Conservation (phyloP, 53 echinoderm and acorn worm species). For the Actinopyga echinites region DNA sequence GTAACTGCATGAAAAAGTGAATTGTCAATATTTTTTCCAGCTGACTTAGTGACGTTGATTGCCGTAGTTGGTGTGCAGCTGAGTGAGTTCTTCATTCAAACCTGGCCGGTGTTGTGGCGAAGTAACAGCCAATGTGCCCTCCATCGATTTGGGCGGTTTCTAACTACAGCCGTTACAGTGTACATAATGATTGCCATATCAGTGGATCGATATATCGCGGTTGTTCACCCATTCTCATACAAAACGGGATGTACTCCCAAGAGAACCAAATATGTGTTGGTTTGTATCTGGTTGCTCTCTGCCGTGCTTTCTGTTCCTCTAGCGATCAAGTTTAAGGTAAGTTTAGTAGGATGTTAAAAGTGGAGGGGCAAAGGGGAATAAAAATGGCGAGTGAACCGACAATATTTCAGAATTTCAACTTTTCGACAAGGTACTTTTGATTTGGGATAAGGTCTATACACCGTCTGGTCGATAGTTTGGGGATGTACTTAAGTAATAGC, state of each 20-base stretch:
- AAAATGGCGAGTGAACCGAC: too few species aligned
- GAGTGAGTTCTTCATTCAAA: not conserved
- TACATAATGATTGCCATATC: not conserved
- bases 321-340: slow-evolving; percentile 77
- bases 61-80: not conserved
- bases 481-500: too few species aligned
- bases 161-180: not conserved
- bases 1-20: too few species aligned
- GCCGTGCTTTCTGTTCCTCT: slow-evolving; percentile 55
- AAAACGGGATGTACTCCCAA: slow-evolving; percentile 47
- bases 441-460: too few species aligned
- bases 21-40: not conserved
- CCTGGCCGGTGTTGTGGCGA: not conserved
- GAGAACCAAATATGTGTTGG: slow-evolving; percentile 63
- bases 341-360: not conserved
- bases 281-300: slow-evolving; percentile 55
- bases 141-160: not conserved
- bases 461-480: too few species aligned
- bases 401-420: too few species aligned
- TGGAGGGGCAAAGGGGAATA: too few species aligned
- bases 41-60: not conserved
- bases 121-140: not conserved
- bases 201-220: slow-evolving; percentile 61
- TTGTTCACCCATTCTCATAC: slow-evolving; percentile 62
- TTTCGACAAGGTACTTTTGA: too few species aligned